These are phyloP conservation scores for Rhabdornis inornatus DNA, from an alignment of 2,113 vertebrate species.

Conservation along the genomic window DNA sequence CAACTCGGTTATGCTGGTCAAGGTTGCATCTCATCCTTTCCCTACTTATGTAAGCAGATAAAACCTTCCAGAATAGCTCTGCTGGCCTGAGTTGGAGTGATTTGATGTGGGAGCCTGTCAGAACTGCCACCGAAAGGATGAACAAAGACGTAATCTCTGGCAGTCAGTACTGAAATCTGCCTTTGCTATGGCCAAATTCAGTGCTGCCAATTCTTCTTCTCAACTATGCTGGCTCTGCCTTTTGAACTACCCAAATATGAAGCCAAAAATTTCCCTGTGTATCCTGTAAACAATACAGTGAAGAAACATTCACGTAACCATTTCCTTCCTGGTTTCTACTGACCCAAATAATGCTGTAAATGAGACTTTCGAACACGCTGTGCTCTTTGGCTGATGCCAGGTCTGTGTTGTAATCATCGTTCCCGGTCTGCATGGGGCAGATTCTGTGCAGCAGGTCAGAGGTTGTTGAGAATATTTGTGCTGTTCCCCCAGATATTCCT, in stretches of 20 bases:
- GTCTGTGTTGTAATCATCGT: neutral
- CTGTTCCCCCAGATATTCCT: neutral
- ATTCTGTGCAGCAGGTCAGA: neutral
- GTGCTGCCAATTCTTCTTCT: conserved; percentile 6
- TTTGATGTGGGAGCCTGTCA: neutral
- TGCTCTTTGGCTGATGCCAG: neutral
- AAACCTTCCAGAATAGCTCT: neutral
- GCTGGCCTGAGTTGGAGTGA: neutral
- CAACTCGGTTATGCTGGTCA: neutral
- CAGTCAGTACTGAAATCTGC: neutral
- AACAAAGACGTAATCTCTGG: neutral
- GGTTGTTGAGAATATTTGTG: accelerated
- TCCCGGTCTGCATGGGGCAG: neutral
- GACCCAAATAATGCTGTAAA: neutral
- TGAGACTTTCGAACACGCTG: accelerated
- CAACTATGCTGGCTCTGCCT: neutral
- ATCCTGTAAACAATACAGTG: conserved; percentile 29
- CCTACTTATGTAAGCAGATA: neutral
- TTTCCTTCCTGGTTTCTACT: conserved; percentile 40
- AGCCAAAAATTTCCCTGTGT: neutral
- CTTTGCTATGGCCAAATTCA: neutral
- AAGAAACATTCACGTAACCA: neutral
- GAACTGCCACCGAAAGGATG: neutral
- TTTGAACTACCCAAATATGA: neutral
- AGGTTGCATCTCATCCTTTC: neutral